phyloP scores from a whole-genome alignment of 30 jellyfish, hydroid and myxozoan genomes.

The Aurelia aurita complex sp. Pacific region DNA sequence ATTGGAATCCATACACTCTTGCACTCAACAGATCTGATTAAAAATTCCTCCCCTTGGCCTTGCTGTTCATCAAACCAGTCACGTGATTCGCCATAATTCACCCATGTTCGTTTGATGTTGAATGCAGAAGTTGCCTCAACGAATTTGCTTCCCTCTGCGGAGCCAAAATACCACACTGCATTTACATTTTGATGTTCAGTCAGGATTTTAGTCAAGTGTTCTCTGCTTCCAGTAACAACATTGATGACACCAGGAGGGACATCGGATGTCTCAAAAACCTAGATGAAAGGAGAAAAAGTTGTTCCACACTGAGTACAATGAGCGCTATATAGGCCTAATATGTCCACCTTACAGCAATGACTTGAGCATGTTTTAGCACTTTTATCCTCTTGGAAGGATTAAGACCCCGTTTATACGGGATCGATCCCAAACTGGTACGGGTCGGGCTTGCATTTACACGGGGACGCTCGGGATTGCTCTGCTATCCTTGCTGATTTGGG shows the following conservation, averaged over 20 bases:
- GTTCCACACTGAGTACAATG: neutral
- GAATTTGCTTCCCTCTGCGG: conserved; percentile 92
- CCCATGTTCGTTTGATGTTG: conserved; percentile 96
- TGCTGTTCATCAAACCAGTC: conserved; percentile 90
- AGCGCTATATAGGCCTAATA: no score
- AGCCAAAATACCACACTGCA: conserved; percentile 98
- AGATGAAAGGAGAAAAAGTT: neutral
- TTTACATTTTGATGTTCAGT: conserved; percentile 96
- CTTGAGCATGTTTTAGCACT: no score
- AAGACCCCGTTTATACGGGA: no score
- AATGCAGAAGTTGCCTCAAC: conserved; percentile 94
- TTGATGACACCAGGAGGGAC: conserved; percentile 93
- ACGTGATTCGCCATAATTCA: conserved; percentile 93
- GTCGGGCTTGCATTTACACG: no score
- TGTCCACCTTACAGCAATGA: no score
- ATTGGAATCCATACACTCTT: conserved; percentile 96
- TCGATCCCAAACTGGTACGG: no score
- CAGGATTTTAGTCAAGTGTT: conserved; percentile 84
- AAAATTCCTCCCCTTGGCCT: conserved; percentile 96
- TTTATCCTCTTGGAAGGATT: no score
- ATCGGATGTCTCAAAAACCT: conserved; percentile 97
- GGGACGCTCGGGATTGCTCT: no score
- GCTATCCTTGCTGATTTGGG: no score
- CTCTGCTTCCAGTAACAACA: conserved; percentile 95
- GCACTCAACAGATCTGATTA: conserved; percentile 90